These are phyloP conservation scores for Campylorhamphus procurvoides DNA, from an alignment of 2,113 vertebrate genomes.

Conservation along the genomic window DNA sequence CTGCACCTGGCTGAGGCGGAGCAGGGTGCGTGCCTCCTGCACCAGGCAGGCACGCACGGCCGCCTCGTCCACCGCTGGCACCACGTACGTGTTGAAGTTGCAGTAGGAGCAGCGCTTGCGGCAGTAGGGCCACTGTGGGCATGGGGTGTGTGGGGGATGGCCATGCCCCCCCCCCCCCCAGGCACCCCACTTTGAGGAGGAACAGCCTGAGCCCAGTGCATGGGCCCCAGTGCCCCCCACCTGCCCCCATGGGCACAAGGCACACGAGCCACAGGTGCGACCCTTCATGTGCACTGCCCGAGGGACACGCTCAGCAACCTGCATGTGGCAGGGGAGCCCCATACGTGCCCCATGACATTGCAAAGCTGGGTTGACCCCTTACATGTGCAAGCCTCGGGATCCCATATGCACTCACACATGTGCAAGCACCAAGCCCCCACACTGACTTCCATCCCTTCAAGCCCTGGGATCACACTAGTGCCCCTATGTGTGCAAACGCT, in stretches of 20 bases:
- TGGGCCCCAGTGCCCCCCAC: fast-evolving
- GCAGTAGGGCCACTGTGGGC: conserved; percentile 92
- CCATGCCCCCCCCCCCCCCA: fast-evolving
- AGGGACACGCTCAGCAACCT: neutral
- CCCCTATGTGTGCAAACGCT: neutral
- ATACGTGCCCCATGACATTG: fast-evolving
- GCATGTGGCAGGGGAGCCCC: neutral
- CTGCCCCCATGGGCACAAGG: neutral
- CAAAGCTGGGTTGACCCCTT: neutral
- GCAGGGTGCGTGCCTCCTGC: conserved; percentile 79
- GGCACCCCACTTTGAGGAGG: fast-evolving
- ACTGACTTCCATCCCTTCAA: neutral
- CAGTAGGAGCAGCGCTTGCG: conserved; percentile 91
- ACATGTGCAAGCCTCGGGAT: fast-evolving
- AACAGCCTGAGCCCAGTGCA: neutral
- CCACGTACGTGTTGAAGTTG: conserved; percentile 92
- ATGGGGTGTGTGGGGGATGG: fast-evolving
- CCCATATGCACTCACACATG: neutral
- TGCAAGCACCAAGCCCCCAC: neutral
- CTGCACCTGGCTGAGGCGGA: conserved; percentile 82
- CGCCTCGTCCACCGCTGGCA: conserved; percentile 73
- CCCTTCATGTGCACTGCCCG: fast-evolving
- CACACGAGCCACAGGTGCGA: fast-evolving
- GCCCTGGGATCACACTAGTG: neutral
- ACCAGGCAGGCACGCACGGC: conserved; percentile 81